Conservation (phyloP, 2,797 vertebrate species). For the Danio jaintianensis region DNA sequence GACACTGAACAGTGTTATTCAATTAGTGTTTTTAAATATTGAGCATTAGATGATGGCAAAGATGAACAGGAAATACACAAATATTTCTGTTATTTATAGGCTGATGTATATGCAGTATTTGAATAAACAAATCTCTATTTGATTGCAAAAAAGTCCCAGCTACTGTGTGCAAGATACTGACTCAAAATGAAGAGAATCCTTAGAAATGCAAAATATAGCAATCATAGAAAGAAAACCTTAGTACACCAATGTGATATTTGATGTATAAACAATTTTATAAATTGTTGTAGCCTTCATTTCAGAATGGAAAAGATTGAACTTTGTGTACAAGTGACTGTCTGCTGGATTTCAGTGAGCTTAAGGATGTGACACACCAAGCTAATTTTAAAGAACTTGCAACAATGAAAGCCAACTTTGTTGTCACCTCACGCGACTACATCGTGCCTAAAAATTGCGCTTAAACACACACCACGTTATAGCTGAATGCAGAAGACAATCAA, state of each 20-base stretch:
- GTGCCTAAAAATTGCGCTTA: no score
- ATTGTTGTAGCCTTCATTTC: conserved; percentile 22
- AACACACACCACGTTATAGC: no score
- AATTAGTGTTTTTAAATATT: neutral
- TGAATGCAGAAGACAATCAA: no score
- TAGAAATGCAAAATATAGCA: neutral
- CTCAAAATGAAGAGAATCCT: neutral
- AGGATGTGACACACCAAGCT: neutral
- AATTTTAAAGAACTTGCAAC: neutral
- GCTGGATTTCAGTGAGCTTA: conserved; percentile 24
- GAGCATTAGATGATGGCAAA: neutral
- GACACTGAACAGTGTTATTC: neutral
- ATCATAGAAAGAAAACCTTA: conserved; percentile 19
- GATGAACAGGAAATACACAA: neutral
- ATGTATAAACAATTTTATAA: conserved; percentile 12
- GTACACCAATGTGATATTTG: conserved; percentile 28
- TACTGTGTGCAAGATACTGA: neutral
- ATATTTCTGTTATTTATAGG: neutral
- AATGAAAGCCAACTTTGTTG: no score
- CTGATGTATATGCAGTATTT: neutral
- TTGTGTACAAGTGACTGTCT: conserved; percentile 23
- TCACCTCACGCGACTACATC: no score
- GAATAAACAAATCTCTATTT: neutral
- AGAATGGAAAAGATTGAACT: conserved; percentile 20
- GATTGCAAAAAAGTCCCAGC: conserved; percentile 1